These are phyloP conservation scores for Euphydryas editha DNA, from an alignment of 2,888 invertebrate species.

Conservation along the genomic window DNA sequence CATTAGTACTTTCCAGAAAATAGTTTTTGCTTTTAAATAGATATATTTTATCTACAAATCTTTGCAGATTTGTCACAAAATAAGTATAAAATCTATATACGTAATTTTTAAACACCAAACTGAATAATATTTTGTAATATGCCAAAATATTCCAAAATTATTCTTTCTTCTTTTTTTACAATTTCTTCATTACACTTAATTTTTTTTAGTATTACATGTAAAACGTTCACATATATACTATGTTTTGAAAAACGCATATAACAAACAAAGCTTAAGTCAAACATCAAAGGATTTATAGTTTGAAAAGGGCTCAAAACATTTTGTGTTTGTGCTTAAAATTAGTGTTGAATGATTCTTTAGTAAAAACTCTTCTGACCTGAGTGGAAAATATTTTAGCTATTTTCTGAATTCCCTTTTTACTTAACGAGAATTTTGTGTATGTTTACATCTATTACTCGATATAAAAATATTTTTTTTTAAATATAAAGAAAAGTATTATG, in stretches of 20 bases:
- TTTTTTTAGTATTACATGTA: too few species aligned
- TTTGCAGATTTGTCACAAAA: too few species aligned
- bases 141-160: too few species aligned
- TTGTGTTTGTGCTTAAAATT: slow-evolving; percentile 32
- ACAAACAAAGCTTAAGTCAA: slow-evolving; percentile 1
- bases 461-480: slow-evolving; percentile 2
- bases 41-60: too few species aligned
- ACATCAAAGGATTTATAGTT: slow-evolving; percentile 15
- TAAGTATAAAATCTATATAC: too few species aligned
- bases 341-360: slow-evolving; percentile 35
- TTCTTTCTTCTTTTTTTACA: too few species aligned
- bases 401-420: slow-evolving; percentile 25
- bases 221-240: too few species aligned
- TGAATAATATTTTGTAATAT: too few species aligned
- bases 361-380: slow-evolving; percentile 29
- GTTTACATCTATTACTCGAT: slow-evolving; percentile 8
- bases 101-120: too few species aligned
- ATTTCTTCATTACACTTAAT: too few species aligned
- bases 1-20: too few species aligned
- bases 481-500: neutral
- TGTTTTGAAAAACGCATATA: neutral
- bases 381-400: slow-evolving; percentile 32
- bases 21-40: too few species aligned
- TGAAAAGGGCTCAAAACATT: slow-evolving; percentile 19
- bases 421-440: slow-evolving; percentile 21